phyloP scores from a whole-genome alignment of 2,113 vertebrate genomes.

The Pseudonaja textilis region DNA sequence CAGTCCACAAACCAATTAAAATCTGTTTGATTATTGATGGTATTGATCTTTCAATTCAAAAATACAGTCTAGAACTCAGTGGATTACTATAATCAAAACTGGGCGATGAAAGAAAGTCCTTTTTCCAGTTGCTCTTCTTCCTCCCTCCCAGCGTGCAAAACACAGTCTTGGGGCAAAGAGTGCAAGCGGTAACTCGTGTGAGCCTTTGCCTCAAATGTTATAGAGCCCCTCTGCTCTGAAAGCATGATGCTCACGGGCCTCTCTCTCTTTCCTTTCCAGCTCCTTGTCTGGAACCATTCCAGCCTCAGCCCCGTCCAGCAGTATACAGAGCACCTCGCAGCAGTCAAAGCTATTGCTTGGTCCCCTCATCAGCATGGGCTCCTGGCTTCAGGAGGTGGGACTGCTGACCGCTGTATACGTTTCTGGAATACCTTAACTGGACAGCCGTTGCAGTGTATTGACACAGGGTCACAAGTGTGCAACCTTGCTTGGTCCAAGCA shows the following conservation, averaged over 20 bases:
- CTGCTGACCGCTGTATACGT: conserved; percentile 95
- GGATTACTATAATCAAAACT: not conserved
- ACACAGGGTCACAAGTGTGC: conserved; percentile 97
- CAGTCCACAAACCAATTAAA: not conserved
- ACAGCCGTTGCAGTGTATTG: conserved; percentile 94
- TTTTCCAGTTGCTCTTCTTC: not conserved
- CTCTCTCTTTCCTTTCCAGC: conserved; percentile 63
- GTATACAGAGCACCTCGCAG: conserved; percentile 95
- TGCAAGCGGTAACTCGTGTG: not conserved
- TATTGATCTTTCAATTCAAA: not conserved
- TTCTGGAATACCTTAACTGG: conserved; percentile 98
- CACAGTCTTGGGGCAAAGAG: not conserved
- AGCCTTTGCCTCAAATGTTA: not conserved
- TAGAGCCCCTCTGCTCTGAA: not conserved
- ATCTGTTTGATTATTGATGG: not conserved
- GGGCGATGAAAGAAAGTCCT: not conserved
- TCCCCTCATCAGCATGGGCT: conserved; percentile 96
- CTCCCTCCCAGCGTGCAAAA: not conserved
- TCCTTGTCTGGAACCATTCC: conserved; percentile 97
- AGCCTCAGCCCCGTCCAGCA: conserved; percentile 93
- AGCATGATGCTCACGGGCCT: not conserved
- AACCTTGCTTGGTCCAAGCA: conserved; percentile 99
- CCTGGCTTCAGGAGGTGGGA: conserved; percentile 91
- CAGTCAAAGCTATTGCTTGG: conserved; percentile 98
- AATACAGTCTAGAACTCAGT: not conserved